Base-by-base conservation (phyloP, 1,140 invertebrate genomes). In the Heliconius hewitsoni region DNA sequence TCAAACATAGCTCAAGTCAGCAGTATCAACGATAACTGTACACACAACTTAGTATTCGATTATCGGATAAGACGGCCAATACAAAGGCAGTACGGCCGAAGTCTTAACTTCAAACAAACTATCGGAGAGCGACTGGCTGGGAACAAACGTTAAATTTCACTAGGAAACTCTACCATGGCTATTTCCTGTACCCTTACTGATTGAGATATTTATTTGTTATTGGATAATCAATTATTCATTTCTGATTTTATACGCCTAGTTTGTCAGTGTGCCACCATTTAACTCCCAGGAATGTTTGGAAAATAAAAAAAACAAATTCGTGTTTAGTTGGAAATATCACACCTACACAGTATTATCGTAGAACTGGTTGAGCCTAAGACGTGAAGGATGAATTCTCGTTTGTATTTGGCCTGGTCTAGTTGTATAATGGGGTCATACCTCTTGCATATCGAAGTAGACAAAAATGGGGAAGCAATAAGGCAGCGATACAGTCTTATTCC, bases 11-110 rank as follows among this genome's bases (percentile, higher is more conserved):
- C 74, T 83, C 74, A 55, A 70, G 60, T 76, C 76, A 76, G 78
- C 78, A 80, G 74, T 83, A 71, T 78, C 73, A 76, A 79, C 71
- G 57, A 83, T 83, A 78, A 76, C 76, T 78, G 81, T 71, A 76
- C 77, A 79, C 78, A 81, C 80, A 83, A 80, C 73, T 81, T 82
- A 80, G 80, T 82, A 82, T 82, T 81, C 78, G 82, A 83, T 83
- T 79, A 81, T 83, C 73, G 80, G 77, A 81, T 79, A 79, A 81
- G 82, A 81, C 76, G 78, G 77, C 78, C 75, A 79, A 81, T 76
- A 80, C 82, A 81, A 81, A 83, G 76, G 77, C 76, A 55, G 50
- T 52, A 70, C 16, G 60, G 78, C 39, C 75, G 73, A 78, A 78
- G 80, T 78, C 76, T 72, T 52, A 81, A 81, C 80, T 81, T 81